Base-by-base conservation (phyloP, 2,113 vertebrate species). In the Onychorhynchus coronatus region DNA sequence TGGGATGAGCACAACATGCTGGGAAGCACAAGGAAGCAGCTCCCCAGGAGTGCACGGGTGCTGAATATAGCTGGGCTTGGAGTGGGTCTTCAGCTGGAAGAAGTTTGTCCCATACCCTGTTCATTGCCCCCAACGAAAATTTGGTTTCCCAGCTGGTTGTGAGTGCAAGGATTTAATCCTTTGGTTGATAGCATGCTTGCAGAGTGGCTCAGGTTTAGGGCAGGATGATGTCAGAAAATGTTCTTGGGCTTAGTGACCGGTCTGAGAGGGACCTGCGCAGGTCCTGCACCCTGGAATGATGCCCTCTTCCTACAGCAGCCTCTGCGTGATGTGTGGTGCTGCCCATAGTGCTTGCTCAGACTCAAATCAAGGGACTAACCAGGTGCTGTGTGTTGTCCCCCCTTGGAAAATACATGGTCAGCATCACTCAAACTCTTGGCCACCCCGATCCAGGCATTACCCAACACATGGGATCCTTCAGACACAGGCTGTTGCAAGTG, bases 191-290 rank as follows among this genome's bases (percentile, higher is more conserved):
- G 44, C 9, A 12, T 12, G 2, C 8, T 37, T 56, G 55, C 37
- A 44, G 46, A 62, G 31, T 0, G 1, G 17, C 37, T 82, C n/a
- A 19, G 13, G 5, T n/a, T 72, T 17, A 37, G 39, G 41, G 22
- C 17, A 72, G 35, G 44, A 21, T 0, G 0, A 20, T 33, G 42
- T 4, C 58, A 39, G 50, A 25, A 79, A 58, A 37, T 12, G 5
- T 58, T 46, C 28, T 31, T 18, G 10, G 15, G 2, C 11, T 5
- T 17, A 59, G 12, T 0, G 0, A 68, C 8, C 0, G 0, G 28
- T 14, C 30, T 72, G 49, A 73, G 67, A 83, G 42, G n/a, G 20
- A 82, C 31, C 17, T 3, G 4, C 24, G 44, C 0, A 0, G 21
- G 15, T 47, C 33, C 10, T 47, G 55, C 3, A 4, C 7, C 1